Base-by-base conservation (phyloP, 2,113 vertebrate species). In the Eupsittula cactorum region DNA sequence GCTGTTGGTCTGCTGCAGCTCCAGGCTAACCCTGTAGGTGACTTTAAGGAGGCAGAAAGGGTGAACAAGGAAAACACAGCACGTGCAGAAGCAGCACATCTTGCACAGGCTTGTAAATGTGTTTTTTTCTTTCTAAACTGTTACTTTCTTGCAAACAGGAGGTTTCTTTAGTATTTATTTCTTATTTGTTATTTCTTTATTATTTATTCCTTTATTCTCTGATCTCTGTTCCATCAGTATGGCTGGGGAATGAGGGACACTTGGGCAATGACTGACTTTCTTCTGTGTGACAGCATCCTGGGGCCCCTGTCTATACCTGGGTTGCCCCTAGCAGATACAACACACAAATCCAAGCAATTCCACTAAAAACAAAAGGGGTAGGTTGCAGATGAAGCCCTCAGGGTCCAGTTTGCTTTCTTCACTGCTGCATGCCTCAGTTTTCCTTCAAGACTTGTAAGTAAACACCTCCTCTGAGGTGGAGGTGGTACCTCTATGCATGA, bases 251-350 rank as follows among this genome's bases (percentile, higher is more conserved):
- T 13, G 18, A 41, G 19, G 28, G 29, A 16, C 52, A 14, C 20
- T 71, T 15, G 17, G 35, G 47, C 42, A 82, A 23, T 10, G 50
- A 55, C 3, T 29, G 60, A 6, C 16, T 49, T 31, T 67, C 44
- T 88, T 41, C 53, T 37, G 10, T 37, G 19, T 37, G 75, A 35
- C 63, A 67, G 59, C 37, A n/a, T 41, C 16, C 24, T 9, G 16
- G 21, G 6, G 21, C 13, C 10, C 11, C 2, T 0, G 2, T 76
- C 24, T 23, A 0, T 18, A 27, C 35, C 20, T 74, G 31, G 17
- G 9, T 15, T 55, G 16, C 1, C 16, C 4, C 21, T 27, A 49
- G 41, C 4, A 7, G 10, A 13, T 50, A 2, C 1, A 35, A 55
- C 9, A 64, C 16, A 53, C 37, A 87, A 90, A 60, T 52, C 20